phyloP scores from a whole-genome alignment of 1,140 invertebrate species.

The Mylabris phalerata region DNA sequence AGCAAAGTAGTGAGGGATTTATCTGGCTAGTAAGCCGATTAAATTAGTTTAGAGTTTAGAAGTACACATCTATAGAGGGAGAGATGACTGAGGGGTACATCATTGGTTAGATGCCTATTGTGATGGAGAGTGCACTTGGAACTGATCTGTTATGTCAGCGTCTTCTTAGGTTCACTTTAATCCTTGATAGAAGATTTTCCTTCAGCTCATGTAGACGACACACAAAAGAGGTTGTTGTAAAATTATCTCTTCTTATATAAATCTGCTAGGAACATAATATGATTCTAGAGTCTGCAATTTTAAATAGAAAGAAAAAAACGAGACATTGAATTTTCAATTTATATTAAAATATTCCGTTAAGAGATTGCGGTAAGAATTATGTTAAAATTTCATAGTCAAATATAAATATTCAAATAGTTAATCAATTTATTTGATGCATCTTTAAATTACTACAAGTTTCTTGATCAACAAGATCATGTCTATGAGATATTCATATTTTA shows the following conservation, averaged over 20 bases:
- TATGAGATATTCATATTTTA: too few relatives aligned
- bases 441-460: too few relatives aligned
- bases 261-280: slow-evolving; percentile 10
- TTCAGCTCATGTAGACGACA: slow-evolving; percentile 14
- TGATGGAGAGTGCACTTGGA: slow-evolving; percentile 11
- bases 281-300: slow-evolving; percentile 12
- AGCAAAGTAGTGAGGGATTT: slow-evolving; percentile 1
- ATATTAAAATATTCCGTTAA: slow-evolving; percentile 4
- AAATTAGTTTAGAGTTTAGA: slow-evolving; percentile 14
- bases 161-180: slow-evolving; percentile 15
- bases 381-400: too few relatives aligned
- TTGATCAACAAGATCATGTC: too few relatives aligned
- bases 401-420: too few relatives aligned
- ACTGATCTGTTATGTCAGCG: slow-evolving; percentile 20
- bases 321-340: slow-evolving; percentile 8
- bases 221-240: slow-evolving; percentile 21
- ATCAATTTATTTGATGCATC: too few relatives aligned
- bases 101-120: slow-evolving; percentile 2
- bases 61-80: not conserved
- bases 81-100: not conserved
- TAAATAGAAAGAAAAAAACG: slow-evolving; percentile 9
- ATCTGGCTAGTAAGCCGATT: slow-evolving; percentile 10
- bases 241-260: slow-evolving; percentile 17
- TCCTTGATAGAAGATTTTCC: slow-evolving; percentile 17
- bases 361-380: too few relatives aligned